Percentiles rank a stretch among this genome's conserved stretches.
phyloP scores from a whole-genome alignment of 1,140 invertebrate genomes.

The Brevipalpus yothersi region DNA sequence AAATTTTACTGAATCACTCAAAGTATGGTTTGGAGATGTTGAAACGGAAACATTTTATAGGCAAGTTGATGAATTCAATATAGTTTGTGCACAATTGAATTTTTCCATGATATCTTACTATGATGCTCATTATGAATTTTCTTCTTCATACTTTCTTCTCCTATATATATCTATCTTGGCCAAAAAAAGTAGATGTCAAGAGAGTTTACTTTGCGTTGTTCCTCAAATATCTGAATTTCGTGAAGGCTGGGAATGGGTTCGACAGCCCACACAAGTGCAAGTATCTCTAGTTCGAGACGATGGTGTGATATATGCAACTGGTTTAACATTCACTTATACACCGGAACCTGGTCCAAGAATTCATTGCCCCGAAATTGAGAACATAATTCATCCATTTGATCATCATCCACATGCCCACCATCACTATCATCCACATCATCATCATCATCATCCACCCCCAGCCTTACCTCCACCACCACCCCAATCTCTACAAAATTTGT shows the following conservation, averaged over 20 bases:
- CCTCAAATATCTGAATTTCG: slow-evolving; percentile 87
- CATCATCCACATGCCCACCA: background rate
- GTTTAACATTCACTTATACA: slow-evolving; percentile 94
- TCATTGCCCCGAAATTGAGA: background rate
- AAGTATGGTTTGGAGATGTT: slow-evolving; percentile 94
- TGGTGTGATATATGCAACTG: slow-evolving; percentile 94
- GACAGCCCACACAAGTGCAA: slow-evolving; percentile 62
- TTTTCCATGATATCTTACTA: too few species aligned
- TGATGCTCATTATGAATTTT: too few species aligned
- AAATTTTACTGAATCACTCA: slow-evolving; percentile 82
- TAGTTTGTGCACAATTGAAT: too few species aligned
- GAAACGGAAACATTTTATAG: slow-evolving; percentile 92
- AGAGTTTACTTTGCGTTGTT: slow-evolving; percentile 86
- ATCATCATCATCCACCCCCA: background rate
- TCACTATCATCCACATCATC: background rate
- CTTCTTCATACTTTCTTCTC: too few species aligned
- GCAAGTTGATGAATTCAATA: background rate
- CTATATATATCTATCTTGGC: too few species aligned
- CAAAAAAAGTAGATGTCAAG: slow-evolving; percentile 33
- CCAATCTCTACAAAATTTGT: background rate
- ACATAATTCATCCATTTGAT: background rate
- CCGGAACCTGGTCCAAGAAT: slow-evolving; percentile 6
- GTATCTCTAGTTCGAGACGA: slow-evolving; percentile 87
- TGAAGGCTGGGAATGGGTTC: slow-evolving; percentile 83
- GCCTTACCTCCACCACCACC: background rate